Percentiles rank a stretch among this genome's conserved stretches.
Conservation (phyloP, 2,113 vertebrate species). For the Malurus melanocephalus region DNA sequence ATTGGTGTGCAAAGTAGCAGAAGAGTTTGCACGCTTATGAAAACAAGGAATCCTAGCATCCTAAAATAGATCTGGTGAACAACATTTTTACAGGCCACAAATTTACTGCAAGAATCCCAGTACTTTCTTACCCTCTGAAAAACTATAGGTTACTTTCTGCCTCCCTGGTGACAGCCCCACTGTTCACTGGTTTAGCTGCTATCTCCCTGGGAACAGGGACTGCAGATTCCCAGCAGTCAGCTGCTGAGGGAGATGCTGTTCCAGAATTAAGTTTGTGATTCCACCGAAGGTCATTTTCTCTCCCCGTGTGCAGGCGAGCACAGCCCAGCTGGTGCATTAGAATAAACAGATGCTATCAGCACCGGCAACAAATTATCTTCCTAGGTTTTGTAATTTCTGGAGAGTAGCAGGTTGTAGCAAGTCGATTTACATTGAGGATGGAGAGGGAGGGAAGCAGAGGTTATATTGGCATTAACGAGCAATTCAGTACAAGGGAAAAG, state of each 20-base stretch:
- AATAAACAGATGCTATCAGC: constrained; percentile 52
- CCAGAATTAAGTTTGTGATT: background rate
- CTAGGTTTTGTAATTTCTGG: constrained; percentile 38
- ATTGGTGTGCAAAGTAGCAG: background rate
- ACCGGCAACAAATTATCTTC: constrained; percentile 55
- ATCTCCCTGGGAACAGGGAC: background rate
- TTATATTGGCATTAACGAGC: background rate
- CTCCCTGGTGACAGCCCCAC: background rate
- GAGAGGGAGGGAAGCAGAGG: background rate
- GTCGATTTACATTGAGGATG: constrained; percentile 13
- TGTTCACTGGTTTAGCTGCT: background rate
- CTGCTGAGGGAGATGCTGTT: background rate
- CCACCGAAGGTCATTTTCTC: constrained; percentile 33
- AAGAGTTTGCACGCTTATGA: background rate
- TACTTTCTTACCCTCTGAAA: background rate
- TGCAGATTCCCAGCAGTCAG: background rate
- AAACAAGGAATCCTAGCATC: background rate
- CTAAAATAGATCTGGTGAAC: background rate
- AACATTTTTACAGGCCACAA: background rate
- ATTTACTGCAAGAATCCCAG: background rate
- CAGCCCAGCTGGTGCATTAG: background rate
- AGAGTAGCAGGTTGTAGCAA: constrained; percentile 45
- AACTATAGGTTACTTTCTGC: background rate
- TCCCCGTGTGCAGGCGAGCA: background rate
- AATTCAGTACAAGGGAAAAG: background rate